Conservation (phyloP, 2,797 vertebrate genomes). For the Hephaestus fuliginosus region DNA sequence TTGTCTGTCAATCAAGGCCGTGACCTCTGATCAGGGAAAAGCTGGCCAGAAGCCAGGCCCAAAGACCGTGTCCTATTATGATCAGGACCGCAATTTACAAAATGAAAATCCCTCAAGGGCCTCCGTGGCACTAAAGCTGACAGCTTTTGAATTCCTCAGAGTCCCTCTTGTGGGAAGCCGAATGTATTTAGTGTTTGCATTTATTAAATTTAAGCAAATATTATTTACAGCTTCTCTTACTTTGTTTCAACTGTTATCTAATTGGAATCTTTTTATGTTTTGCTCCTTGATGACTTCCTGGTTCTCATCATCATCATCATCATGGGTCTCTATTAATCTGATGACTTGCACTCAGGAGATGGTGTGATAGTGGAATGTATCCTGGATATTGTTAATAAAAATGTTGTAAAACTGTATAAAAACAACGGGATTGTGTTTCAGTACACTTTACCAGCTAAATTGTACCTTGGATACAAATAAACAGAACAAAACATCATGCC, state of each 20-base stretch:
- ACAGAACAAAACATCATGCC: neutral
- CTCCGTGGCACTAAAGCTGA: neutral
- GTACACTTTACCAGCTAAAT: neutral
- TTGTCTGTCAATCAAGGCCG: constrained; percentile 19
- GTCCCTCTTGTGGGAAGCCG: neutral
- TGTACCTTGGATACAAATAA: neutral
- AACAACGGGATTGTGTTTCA: neutral
- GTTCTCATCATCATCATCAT: constrained; percentile 1
- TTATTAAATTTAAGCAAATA: neutral
- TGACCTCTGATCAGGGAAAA: constrained; percentile 38
- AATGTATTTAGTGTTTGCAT: constrained; percentile 6
- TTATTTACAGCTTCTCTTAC: neutral
- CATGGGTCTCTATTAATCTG: constrained; percentile 16
- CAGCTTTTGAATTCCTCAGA: neutral
- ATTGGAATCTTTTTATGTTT: neutral
- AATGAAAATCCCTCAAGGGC: neutral
- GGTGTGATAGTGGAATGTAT: neutral
- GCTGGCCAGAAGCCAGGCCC: neutral
- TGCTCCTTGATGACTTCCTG: neutral
- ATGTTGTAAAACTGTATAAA: neutral
- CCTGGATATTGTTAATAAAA: neutral
- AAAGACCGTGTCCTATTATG: constrained; percentile 8
- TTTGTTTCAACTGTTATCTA: neutral
- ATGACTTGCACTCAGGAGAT: constrained; percentile 15
- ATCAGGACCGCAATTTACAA: constrained; percentile 9